Evolutionary conservation across 2,888 invertebrate genomes (phyloP), one percentile per base, ranked within the genome.

Genomic region (Gryllus longicercus): DNA sequence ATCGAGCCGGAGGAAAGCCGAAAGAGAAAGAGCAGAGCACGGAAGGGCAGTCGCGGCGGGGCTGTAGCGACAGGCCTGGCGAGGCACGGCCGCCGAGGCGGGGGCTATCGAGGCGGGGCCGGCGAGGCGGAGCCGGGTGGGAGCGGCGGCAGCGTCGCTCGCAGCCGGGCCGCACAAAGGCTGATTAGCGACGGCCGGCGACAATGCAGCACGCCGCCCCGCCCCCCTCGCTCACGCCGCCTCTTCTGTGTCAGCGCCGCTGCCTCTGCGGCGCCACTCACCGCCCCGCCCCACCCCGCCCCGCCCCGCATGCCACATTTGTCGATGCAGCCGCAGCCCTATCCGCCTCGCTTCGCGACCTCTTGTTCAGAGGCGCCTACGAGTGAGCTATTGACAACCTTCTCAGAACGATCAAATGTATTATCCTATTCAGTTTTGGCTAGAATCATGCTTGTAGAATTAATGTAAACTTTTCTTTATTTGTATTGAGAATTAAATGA

Each of bases 1-100:
- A 81, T 18, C 77, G 75, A 74, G 74, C 75, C 77, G 75, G 75
- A n/a, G 75, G 76, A 38, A 25, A 81, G 11, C 50, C 77, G 18
- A 77, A 38, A n/a, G 78, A 18, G 16, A 77, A 50, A 21, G 50
- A 76, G 76, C 18, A 16, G 1, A 74, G 74, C 38, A 8, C 4
- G 25, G 38, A 8, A 8, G 38, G 38, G 38, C 38, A 0, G 5
- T 5, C 5, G 38, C 0, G 5, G 38, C 38, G 38, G 38, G 21
- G 21, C 21, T 21, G 21, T 21, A 21, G 21, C 25, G 25, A 25
- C 25, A 38, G 38, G 38, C 38, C 38, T 38, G 38, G 38, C 38
- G 38, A 38, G 38, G 38, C 25, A 38, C 3, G 38, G 38, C 38
- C 38, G 38, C 38, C 38, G 38, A 38, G 8, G 38, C 38, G 38